Evolutionary conservation across 2,888 invertebrate species (phyloP), one percentile per base, ranked within the genome.

Genomic region (Drosophila mimica): DNA sequence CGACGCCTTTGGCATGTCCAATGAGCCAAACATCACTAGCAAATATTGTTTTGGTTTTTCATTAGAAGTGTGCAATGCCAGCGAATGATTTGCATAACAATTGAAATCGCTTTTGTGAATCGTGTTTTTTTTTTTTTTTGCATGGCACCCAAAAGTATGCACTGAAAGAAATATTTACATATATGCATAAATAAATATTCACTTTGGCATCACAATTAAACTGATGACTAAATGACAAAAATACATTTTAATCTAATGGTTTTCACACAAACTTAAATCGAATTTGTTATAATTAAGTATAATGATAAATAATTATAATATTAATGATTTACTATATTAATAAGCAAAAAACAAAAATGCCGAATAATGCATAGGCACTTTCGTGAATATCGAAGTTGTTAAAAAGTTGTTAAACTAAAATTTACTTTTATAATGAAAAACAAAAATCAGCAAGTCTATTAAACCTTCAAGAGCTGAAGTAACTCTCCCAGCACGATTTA

Each of bases 51-150:
- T 52, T 36, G 7, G 20, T 17, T 60, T 43, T 52, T 79, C 69
- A 38, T 53, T 58, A 17, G 53, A 70, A 59, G 59, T 74, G 62
- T 62, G 61, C 77, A 74, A 80, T 88, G 86, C 54, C 83, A 82
- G 64, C 68, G 20, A 40, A 51, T 52, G 34, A 83, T 81, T 79
- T 69, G 63, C 83, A 85, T 80, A 54, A 75, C 62, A 75, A 81
- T 65, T 60, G 61, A 38, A 36, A 65, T 53, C 33, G 48, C 11
- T 62, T 53, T 34, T 46, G 38, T 46, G 30, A 20, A 33, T n/a
- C 2, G 8, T 43, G 8, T 38, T 36, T 36, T 5, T 34, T 52
- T 67, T 77, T 61, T n/a, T n/a, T 38, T 46, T 40, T 9, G 1
- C 8, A 0, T 0, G 3, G 9, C 66, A 69, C 81, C 81, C 34